Conservation (phyloP, 64 coral and sea anemone species). For the Orbicella faveolata region DNA sequence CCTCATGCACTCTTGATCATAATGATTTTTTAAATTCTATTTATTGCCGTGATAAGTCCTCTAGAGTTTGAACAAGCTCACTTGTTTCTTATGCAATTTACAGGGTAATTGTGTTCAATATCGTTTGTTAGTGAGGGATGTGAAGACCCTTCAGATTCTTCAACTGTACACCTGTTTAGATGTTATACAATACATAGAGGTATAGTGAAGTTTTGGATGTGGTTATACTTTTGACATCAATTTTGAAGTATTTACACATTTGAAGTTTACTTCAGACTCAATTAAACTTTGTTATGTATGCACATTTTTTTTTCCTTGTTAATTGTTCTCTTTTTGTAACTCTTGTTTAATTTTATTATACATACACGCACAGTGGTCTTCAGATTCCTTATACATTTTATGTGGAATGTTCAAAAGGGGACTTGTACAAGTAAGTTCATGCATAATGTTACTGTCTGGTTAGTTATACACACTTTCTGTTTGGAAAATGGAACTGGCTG, state of each 20-base stretch:
- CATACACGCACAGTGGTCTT: conserved; percentile 74
- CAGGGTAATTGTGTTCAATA: conserved; percentile 94
- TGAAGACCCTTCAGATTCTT: conserved; percentile 92
- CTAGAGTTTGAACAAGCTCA: too few relatives aligned
- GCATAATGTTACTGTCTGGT: background rate
- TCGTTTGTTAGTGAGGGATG: conserved; percentile 91
- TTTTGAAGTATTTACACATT: background rate
- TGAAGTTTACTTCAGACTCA: too few relatives aligned
- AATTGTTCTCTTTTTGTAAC: background rate
- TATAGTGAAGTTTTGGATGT: background rate
- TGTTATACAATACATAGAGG: conserved; percentile 86
- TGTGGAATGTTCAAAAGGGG: conserved; percentile 94
- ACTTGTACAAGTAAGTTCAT: conserved; percentile 68
- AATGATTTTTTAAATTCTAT: too few relatives aligned
- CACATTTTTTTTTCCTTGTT: too few relatives aligned
- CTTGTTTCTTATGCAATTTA: background rate
- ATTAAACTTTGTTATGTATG: too few relatives aligned
- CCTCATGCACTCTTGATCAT: too few relatives aligned
- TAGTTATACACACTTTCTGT: background rate
- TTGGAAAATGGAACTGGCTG: too few relatives aligned
- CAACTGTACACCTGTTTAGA: conserved; percentile 94
- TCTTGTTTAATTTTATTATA: background rate
- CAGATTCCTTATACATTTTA: conserved; percentile 88
- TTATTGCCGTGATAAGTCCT: too few relatives aligned
- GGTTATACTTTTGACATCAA: background rate